These are phyloP conservation scores for Epistrophe eligans DNA, from an alignment of 2,888 invertebrate genomes.

Conservation along the genomic window DNA sequence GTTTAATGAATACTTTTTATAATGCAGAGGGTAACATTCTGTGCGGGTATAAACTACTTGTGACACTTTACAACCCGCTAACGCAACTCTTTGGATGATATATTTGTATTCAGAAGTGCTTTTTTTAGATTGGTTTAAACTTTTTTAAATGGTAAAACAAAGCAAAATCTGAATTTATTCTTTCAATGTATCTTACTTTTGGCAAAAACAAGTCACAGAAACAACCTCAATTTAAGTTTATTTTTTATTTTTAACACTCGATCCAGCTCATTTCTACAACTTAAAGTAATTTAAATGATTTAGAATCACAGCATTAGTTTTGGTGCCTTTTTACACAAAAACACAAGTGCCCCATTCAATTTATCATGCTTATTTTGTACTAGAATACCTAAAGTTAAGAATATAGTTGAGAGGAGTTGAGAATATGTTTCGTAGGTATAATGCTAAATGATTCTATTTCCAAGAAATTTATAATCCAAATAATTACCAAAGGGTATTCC, in stretches of 20 bases:
- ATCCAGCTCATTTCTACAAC: not conserved
- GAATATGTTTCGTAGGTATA: conserved; percentile 36
- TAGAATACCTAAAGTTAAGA: conserved; percentile 9
- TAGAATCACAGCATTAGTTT: conserved; percentile 27
- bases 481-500: conserved; percentile 65
- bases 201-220: not conserved
- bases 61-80: no score
- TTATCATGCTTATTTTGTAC: conserved; percentile 48
- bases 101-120: no score
- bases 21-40: no score
- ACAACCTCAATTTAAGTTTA: not conserved
- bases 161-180: not conserved
- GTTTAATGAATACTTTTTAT: no score
- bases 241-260: not conserved
- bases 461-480: conserved; percentile 69
- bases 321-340: conserved; percentile 10
- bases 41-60: no score
- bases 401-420: conserved; percentile 49
- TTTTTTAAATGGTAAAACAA: no score
- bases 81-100: no score
- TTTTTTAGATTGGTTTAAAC: no score
- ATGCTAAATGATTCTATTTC: conserved; percentile 65
- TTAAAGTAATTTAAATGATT: conserved; percentile 46
- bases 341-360: conserved; percentile 51
- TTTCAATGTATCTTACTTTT: not conserved